Evolutionary conservation across 1,140 invertebrate genomes (phyloP), one percentile per base, ranked within the genome.

Genomic region (Magallana ariakensis): DNA sequence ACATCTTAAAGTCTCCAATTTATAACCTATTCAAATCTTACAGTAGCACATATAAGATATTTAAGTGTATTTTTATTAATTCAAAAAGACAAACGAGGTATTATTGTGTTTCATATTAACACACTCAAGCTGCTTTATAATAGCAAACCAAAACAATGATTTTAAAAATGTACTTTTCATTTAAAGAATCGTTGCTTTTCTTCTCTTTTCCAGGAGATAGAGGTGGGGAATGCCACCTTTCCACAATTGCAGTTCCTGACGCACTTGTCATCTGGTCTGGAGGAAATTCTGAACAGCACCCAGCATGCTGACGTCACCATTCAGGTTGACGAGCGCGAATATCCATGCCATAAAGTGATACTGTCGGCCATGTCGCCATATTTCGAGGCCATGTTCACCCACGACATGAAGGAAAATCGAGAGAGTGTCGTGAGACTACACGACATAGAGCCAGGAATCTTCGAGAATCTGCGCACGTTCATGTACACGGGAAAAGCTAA

Each of bases 331-430:
- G 87, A 91, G 10, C 88, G 86, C 82, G 85, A 87, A 2, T 92
- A 92, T 87, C 89, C 87, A 16, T 93, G 92, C 84, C 92, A 93
- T 80, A 91, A 91, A 87, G 91, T 92, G n/a, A 88, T 93, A n/a
- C 84, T 93, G 46, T 87, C 89, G 75, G 89, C 91, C 62, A 91
- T 92, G 88, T 92, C 92, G 8, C 90, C 92, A 19, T 92, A 92
- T 88, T 92, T 92, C 87, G 91, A 93, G 58, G 92, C 91, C 19
- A 92, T 93, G 93, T 93, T 93, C 81, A 90, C 89, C 9, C 92
- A 93, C 56, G 92, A 93, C n/a, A 93, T 94, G 92, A 88, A 90
- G 11, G 92, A 94, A 88, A 91, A 89, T 46, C 84, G 91, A 19
- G 91, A 91, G 16, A 92, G 92, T 11, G 85, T 93, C 26, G 93